These are phyloP conservation scores for Palythoa caribaeorum DNA, from an alignment of 92 coral and sea anemone species.

Conservation along the genomic window DNA sequence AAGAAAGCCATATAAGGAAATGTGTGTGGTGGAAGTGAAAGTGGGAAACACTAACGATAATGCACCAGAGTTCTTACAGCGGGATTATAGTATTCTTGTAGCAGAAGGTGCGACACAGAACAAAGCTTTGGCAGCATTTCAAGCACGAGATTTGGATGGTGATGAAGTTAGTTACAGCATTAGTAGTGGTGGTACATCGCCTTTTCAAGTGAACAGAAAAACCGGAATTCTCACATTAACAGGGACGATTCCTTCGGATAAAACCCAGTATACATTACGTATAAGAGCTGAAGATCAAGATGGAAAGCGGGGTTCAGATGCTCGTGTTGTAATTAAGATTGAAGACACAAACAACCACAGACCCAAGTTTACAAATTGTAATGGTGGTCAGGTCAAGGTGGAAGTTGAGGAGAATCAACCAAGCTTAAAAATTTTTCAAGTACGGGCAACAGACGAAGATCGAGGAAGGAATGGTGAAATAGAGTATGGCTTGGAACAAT, in stretches of 20 bases:
- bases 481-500: constrained; percentile 71
- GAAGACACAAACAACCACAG: constrained; percentile 84
- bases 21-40: constrained; percentile 58
- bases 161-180: constrained; percentile 59
- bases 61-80: constrained; percentile 67
- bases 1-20: constrained; percentile 39
- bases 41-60: constrained; percentile 80
- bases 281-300: constrained; percentile 76
- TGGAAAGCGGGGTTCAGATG: constrained; percentile 43
- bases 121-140: constrained; percentile 82
- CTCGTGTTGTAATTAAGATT: constrained; percentile 74
- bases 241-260: constrained; percentile 45
- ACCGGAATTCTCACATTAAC: constrained; percentile 74
- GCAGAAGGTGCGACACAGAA: constrained; percentile 78
- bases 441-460: constrained; percentile 80
- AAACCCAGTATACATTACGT: constrained; percentile 68
- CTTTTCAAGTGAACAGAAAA: constrained; percentile 41
- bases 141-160: constrained; percentile 87
- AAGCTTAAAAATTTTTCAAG: constrained; percentile 59
- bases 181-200: constrained; percentile 41
- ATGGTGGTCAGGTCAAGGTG: constrained; percentile 15
- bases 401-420: constrained; percentile 77
- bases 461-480: constrained; percentile 86
- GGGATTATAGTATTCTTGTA: constrained; percentile 80
- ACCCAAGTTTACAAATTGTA: constrained; percentile 80